Base-by-base conservation (phyloP, 2,888 invertebrate species). In the Agriotes lineatus region DNA sequence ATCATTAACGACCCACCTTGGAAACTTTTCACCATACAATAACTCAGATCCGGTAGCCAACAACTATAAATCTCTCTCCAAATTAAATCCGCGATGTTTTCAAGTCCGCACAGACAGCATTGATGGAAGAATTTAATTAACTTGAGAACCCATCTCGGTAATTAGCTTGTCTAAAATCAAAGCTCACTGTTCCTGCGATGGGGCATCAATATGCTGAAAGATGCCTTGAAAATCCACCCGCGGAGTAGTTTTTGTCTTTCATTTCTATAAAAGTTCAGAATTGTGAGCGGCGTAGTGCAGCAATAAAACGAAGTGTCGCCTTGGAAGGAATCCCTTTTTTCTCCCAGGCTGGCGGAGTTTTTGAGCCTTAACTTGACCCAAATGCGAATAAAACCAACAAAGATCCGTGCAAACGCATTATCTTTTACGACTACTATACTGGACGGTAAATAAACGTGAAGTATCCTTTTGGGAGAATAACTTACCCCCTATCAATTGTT, bases 401-500 rank as follows among this genome's bases (percentile, higher is more conserved):
- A 65, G 58, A 61, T 60, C 61, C 61, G 60, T 67, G 60, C 60
- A 67, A 67, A 67, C 56, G 67, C 61, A 67, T 67, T 67, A 67
- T 67, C 67, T 67, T 67, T 67, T 67, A 67, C 56, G 67, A 61
- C 61, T 52, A 44, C 66, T 67, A 67, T 67, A 67, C 60, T 52
- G 67, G 54, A 60, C 61, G 60, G 60, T 56, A 67, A 67, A 60
- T 56, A 67, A 67, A 67, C 56, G 61, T 56, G 37, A 61, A 61
- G 61, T 67, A 56, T 61, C 67, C 67, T 56, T 67, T 67, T 61
- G 67, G 67, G 67, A 61, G 33, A 61, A 67, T 67, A 67, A 60
- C 45, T 67, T 61, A 67, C 61, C 67, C 61, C 56, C 67, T 67
- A 67, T 67, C 67, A 67, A 67, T 67, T 67, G 67, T 67, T 67